These are phyloP conservation scores for Oostethus manadensis DNA, from an alignment of 2,113 vertebrate species.

Conservation along the genomic window DNA sequence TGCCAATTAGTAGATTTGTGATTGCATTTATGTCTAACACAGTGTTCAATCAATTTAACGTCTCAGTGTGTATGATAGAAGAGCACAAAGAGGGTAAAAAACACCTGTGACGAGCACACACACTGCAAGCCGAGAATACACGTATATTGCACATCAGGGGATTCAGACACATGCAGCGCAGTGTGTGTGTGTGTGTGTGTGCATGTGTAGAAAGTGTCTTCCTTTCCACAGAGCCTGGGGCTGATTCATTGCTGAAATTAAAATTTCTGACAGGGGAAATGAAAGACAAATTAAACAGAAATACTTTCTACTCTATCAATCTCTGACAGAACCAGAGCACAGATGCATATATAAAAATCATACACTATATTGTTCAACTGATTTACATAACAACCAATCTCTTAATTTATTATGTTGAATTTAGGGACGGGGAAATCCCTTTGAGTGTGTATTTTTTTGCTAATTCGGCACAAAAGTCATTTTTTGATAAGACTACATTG, in stretches of 20 bases:
- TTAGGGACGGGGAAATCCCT: background rate
- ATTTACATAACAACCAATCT: background rate
- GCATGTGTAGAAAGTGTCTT: constrained; percentile 19
- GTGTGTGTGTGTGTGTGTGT: background rate
- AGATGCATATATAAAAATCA: background rate
- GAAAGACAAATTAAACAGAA: constrained; percentile 58
- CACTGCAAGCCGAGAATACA: constrained; percentile 46
- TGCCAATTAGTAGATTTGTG: background rate
- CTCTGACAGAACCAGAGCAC: constrained; percentile 42
- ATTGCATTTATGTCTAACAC: background rate
- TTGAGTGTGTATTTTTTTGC: background rate
- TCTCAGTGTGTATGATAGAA: background rate
- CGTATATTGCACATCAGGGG: constrained; percentile 27
- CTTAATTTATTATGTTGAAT: background rate
- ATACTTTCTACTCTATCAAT: constrained; percentile 48
- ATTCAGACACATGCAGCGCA: constrained; percentile 23
- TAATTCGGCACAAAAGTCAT: background rate
- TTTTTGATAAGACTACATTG: background rate
- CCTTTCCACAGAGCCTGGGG: constrained; percentile 28
- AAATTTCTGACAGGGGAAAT: constrained; percentile 58
- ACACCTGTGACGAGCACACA: constrained; percentile 52
- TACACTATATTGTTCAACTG: no score
- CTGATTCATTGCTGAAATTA: constrained; percentile 64
- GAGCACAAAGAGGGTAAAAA: constrained; percentile 28
- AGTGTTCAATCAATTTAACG: background rate